phyloP scores from a whole-genome alignment of 37 sponge, comb jelly and placozoan genomes.

The Bolinopsis microptera region DNA sequence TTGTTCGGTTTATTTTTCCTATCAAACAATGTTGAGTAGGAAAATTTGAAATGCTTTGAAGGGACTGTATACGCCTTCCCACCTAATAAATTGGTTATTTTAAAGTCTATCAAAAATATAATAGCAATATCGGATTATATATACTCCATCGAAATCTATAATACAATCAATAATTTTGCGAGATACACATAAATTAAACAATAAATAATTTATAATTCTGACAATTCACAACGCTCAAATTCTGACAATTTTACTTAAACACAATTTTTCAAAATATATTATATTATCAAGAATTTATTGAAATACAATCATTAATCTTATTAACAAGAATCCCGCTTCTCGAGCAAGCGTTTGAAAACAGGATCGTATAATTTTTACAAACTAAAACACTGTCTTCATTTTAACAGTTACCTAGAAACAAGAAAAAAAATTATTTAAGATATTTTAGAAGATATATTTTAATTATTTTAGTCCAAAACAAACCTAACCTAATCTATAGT shows the following conservation, averaged over 20 bases:
- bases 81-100: neutral
- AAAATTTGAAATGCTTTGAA: too few relatives aligned
- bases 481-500: neutral
- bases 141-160: constrained; percentile 4
- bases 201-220: constrained; percentile 5
- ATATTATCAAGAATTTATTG: constrained; percentile 1
- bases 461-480: neutral
- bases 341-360: neutral
- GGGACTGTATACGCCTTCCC: neutral
- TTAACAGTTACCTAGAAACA: neutral
- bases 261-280: constrained; percentile 26
- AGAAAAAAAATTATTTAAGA: neutral
- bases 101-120: neutral
- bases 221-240: neutral
- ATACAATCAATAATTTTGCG: constrained; percentile 21
- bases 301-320: constrained; percentile 13
- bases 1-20: too few relatives aligned
- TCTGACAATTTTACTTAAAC: constrained; percentile 12
- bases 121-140: neutral
- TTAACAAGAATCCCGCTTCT: neutral
- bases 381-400: neutral
- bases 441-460: too few relatives aligned
- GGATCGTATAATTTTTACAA: neutral
- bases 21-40: too few relatives aligned
- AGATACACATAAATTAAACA: neutral